Percentiles rank a stretch among this genome's conserved stretches.
Conservation (phyloP, 1,140 invertebrate genomes). For the Scaptomyza montana region DNA sequence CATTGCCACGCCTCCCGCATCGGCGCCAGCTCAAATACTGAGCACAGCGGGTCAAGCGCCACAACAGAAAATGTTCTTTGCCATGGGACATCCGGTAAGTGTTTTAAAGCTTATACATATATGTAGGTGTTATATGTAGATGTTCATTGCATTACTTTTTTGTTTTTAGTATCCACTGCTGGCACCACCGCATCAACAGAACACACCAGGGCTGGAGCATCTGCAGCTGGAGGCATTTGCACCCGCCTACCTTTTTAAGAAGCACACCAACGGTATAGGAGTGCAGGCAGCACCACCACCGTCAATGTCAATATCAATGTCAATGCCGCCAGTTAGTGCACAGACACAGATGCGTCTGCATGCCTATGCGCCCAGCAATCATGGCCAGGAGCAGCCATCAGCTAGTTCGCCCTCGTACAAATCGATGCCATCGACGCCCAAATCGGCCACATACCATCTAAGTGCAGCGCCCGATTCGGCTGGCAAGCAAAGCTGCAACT, state of each 20-base stretch:
- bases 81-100: conserved; percentile 74
- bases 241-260: conserved; percentile 67
- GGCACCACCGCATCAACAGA: conserved; percentile 57
- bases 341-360: conserved; percentile 73
- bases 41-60: conserved; percentile 39
- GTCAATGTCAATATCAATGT: conserved; percentile 1
- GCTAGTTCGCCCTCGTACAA: conserved; percentile 72
- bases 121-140: too few relatives aligned
- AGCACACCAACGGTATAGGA: conserved; percentile 61
- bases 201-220: conserved; percentile 55
- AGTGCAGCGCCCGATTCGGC: conserved; percentile 73
- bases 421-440: conserved; percentile 78
- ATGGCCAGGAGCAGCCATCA: conserved; percentile 48
- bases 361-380: conserved; percentile 58
- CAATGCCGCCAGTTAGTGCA: conserved; percentile 47
- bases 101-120: too few relatives aligned
- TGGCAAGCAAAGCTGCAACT: neutral
- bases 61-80: conserved; percentile 68
- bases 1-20: conserved; percentile 68
- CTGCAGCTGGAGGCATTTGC: conserved; percentile 58
- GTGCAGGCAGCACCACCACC: conserved; percentile 42
- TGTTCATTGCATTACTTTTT: neutral
- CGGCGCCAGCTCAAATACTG: conserved; percentile 68
- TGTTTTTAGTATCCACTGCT: conserved; percentile 59
- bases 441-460: conserved; percentile 66